Percentiles rank a stretch among this genome's conserved stretches.
These are phyloP conservation scores for Propithecus deckenii DNA, from an alignment of 2,797 vertebrate genomes.

Conservation along the genomic window DNA sequence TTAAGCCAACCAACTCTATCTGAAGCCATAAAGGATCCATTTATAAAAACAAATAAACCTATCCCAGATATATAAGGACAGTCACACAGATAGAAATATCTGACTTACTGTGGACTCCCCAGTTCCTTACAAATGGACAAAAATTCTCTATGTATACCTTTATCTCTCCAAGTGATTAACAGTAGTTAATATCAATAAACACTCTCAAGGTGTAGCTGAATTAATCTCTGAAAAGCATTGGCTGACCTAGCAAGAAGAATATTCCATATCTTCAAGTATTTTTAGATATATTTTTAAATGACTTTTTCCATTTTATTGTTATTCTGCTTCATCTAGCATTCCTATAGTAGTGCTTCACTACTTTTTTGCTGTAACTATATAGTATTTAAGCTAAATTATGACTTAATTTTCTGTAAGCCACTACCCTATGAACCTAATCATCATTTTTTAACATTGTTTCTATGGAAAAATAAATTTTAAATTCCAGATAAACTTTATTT, in stretches of 20 bases:
- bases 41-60: constrained; percentile 1
- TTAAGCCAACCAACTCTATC: background rate
- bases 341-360: background rate
- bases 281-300: constrained; percentile 21
- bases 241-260: background rate
- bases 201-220: background rate
- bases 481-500: background rate
- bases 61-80: background rate
- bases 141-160: background rate
- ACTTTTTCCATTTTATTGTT: background rate
- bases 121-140: background rate
- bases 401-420: background rate
- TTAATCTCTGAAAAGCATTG: background rate
- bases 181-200: background rate
- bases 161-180: background rate
- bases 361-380: background rate
- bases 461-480: constrained; percentile 34
- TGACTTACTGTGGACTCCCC: background rate
- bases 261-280: background rate
- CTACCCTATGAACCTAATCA: background rate
- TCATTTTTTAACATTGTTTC: background rate
- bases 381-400: background rate
- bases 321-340: background rate
- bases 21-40: background rate
- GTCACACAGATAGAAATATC: background rate